Evolutionary conservation across 1,140 invertebrate species (phyloP), one percentile per base, ranked within the genome.

Genomic region (Euura saliciscinereae): DNA sequence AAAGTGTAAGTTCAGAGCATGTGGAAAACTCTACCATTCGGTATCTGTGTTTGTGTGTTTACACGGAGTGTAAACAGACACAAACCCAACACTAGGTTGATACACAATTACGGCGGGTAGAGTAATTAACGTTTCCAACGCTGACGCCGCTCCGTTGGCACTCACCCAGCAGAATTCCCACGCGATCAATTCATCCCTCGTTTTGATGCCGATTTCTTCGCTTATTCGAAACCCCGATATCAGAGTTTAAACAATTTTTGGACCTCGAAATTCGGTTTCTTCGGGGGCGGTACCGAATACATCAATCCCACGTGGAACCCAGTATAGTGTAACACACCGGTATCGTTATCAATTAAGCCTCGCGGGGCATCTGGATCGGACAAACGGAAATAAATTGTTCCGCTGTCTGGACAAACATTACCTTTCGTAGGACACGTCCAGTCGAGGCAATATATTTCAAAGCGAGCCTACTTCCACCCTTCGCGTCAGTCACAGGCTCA

Each of bases 381-480:
- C 68, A 44, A 69, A 69, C 43, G 68, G 42, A 69, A 28, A 69
- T 69, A 69, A 69, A 69, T 45, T 59, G 51, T 59, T 4, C 51
- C 51, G 45, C 72, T 28, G 65, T 70, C 44, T 42, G 71, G 71
- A 74, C 65, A 74, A 71, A 75, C 71, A 75, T 78, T 77, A 79
- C 73, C 73, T 77, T 68, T 76, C 71, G 71, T 45, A 66, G 42
- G 66, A 44, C 66, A 66, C 8, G 65, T 70, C 71, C 65, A 45
- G 73, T 76, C 78, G 75, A 72, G 75, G 69, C 79, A 80, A 82
- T 82, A 81, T 81, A 82, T 82, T 80, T 82, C 76, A 74, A 70
- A 69, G 71, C 44, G 65, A 45, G 65, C 45, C 78, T 73, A 78
- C 73, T 74, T 68, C n/a, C 74, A 73, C 51, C 51, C 51, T 59